Evolutionary conservation across 2,888 invertebrate species (phyloP), one percentile per base, ranked within the genome.

Genomic region (Yponomeuta plumbellus): DNA sequence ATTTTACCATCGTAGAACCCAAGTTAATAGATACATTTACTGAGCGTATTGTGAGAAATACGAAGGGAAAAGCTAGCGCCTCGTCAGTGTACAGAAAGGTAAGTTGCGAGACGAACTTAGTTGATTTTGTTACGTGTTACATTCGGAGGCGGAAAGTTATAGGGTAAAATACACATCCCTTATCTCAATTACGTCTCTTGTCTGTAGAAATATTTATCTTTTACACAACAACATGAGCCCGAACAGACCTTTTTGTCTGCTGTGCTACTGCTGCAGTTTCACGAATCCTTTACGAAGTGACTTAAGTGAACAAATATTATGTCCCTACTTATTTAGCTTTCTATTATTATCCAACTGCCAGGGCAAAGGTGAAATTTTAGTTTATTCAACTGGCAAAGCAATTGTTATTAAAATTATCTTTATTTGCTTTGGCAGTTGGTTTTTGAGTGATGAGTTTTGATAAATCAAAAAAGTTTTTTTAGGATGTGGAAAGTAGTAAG

Each of bases 121-220:
- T 76, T 85, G 80, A 85, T 84, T 83, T 82, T 78, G 81, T 85
- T 84, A 83, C 76, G 75, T 78, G 44, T 59, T 81, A 82, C 82
- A 83, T 75, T 77, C 73, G 73, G 74, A 79, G 75, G 76, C 80
- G 75, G 76, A 80, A 86, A 85, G 84, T 85, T 85, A 82, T 83
- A 79, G 77, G 81, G 80, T 76, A 77, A 77, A 83, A 83, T 79
- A 85, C 80, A 84, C 82, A 84, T 84, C 77, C 85, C 85, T 86
- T 86, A 87, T 87, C 83, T 85, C 83, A 85, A 88, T 88, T 86
- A 86, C 84, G 75, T 75, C 78, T 81, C 84, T 84, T 87, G 86
- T 88, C 84, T 78, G 76, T 75, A 73, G 76, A 75, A 77, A 80
- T 86, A 84, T 90, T 90, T 90, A 85, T 85, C 84, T 88, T 89